Conservation (phyloP, 37 sponge, comb jelly and placozoan species). For the Chondrilla cf. caribensis region DNA sequence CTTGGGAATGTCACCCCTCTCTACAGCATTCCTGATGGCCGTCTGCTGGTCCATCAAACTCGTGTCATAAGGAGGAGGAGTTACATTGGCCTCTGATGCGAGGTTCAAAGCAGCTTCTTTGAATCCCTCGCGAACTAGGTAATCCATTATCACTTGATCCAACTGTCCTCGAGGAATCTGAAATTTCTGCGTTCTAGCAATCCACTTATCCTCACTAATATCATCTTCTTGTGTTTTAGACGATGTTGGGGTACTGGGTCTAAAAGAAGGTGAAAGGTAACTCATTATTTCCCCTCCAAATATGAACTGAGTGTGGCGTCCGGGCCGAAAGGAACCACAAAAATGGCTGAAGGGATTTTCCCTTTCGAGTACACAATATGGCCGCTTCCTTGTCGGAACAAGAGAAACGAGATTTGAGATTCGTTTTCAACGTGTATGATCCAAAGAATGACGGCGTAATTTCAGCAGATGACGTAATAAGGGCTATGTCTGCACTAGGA, state of each 20-base stretch:
- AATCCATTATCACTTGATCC: slow-evolving; percentile 84
- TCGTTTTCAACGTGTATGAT: slow-evolving; percentile 64
- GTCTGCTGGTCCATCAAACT: slow-evolving; percentile 72
- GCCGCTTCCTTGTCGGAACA: slow-evolving; percentile 44
- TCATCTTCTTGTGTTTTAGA: too few species aligned
- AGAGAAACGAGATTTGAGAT: slow-evolving; percentile 57
- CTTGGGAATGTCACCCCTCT: slow-evolving; percentile 65
- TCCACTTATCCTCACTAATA: slow-evolving; percentile 43
- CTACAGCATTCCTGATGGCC: slow-evolving; percentile 67
- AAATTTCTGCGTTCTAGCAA: slow-evolving; percentile 51
- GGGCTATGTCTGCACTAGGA: slow-evolving; percentile 33
- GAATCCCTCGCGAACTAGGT: slow-evolving; percentile 90
- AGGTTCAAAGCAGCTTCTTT: slow-evolving; percentile 85
- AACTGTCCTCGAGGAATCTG: slow-evolving; percentile 58
- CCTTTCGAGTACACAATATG: background rate
- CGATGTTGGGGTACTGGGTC: too few species aligned
- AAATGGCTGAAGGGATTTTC: slow-evolving; percentile 16
- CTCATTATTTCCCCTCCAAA: too few species aligned
- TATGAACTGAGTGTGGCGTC: too few species aligned
- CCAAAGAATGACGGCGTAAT: background rate
- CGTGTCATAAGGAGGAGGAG: slow-evolving; percentile 47
- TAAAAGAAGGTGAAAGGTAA: too few species aligned
- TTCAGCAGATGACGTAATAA: slow-evolving; percentile 12
- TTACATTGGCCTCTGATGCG: slow-evolving; percentile 50
- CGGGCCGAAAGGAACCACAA: background rate